phyloP scores from a whole-genome alignment of 2,888 invertebrate species.

The Thalpophila matura region DNA sequence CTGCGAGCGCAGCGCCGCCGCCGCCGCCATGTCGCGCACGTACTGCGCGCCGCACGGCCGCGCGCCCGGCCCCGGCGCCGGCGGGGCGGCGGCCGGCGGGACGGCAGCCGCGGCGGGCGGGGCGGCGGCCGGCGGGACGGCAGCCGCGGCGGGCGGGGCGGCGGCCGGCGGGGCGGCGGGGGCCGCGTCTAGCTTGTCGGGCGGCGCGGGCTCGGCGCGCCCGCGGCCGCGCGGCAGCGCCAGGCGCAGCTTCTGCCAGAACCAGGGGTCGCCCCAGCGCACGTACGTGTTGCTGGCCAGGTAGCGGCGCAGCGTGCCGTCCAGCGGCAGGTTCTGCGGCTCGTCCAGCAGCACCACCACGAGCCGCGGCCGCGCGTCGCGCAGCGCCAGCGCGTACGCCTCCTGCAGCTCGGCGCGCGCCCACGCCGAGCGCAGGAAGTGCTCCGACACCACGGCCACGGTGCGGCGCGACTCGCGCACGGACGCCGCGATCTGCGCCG shows the following conservation, averaged over 20 bases:
- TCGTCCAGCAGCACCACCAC: slow-evolving; percentile 92
- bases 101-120: neutral
- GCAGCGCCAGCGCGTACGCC: slow-evolving; percentile 85
- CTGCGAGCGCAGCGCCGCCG: neutral
- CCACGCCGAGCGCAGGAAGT: slow-evolving; percentile 86
- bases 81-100: neutral
- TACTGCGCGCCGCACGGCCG: neutral
- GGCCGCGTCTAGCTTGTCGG: slow-evolving; percentile 80
- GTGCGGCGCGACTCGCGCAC: slow-evolving; percentile 57
- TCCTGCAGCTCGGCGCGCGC: slow-evolving; percentile 92
- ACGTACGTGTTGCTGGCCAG: slow-evolving; percentile 95
- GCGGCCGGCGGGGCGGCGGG: neutral
- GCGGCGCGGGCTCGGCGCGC: slow-evolving; percentile 78
- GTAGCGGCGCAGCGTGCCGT: slow-evolving; percentile 92
- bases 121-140: neutral
- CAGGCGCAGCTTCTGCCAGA: slow-evolving; percentile 95
- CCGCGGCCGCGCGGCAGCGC: slow-evolving; percentile 89
- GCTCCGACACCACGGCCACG: slow-evolving; percentile 57
- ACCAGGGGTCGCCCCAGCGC: slow-evolving; percentile 95
- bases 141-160: neutral
- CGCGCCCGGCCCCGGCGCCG: neutral
- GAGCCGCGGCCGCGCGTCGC: slow-evolving; percentile 91
- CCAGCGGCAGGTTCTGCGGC: slow-evolving; percentile 88
- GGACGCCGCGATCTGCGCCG: slow-evolving; percentile 60
- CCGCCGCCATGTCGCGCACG: neutral